Percentiles rank a stretch among this genome's conserved stretches.
These are phyloP conservation scores for Amazonetta brasiliensis DNA, from an alignment of 2,797 vertebrate genomes.

Conservation along the genomic window DNA sequence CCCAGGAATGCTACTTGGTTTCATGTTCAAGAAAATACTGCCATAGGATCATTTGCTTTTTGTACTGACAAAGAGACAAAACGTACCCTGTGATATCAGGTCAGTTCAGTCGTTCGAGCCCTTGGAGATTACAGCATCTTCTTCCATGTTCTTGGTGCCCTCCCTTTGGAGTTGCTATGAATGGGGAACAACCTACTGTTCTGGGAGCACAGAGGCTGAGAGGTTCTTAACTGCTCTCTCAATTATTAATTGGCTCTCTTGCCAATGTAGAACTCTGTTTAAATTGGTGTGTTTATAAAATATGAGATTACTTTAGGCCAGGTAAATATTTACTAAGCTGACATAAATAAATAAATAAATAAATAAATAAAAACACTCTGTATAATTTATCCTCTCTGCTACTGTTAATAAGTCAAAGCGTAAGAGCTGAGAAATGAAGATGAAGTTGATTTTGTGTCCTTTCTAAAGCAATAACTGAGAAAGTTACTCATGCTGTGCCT, in stretches of 20 bases:
- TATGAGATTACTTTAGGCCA: no score
- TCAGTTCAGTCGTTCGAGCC: no score
- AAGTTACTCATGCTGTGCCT: not conserved
- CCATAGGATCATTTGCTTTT: not conserved
- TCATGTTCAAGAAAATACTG: not conserved
- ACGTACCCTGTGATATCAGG: not conserved
- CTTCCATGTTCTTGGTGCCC: no score
- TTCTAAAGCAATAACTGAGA: not conserved
- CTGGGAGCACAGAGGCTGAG: no score
- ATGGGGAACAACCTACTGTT: no score
- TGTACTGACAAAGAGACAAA: not conserved
- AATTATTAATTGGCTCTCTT: no score
- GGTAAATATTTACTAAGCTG: no score
- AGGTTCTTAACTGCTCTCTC: no score
- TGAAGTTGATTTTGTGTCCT: not conserved
- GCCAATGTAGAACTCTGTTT: no score
- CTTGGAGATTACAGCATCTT: no score
- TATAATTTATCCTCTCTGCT: not conserved
- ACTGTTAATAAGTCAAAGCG: not conserved
- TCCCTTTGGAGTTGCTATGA: no score
- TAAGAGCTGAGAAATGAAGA: not conserved
- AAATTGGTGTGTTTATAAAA: no score
- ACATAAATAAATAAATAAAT: not conserved
- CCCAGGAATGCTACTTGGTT: not conserved
- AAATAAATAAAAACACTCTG: rapidly evolving